Evolutionary conservation across 2,797 vertebrate genomes (phyloP), one percentile per base, ranked within the genome.

Genomic region (Borostomias antarcticus): DNA sequence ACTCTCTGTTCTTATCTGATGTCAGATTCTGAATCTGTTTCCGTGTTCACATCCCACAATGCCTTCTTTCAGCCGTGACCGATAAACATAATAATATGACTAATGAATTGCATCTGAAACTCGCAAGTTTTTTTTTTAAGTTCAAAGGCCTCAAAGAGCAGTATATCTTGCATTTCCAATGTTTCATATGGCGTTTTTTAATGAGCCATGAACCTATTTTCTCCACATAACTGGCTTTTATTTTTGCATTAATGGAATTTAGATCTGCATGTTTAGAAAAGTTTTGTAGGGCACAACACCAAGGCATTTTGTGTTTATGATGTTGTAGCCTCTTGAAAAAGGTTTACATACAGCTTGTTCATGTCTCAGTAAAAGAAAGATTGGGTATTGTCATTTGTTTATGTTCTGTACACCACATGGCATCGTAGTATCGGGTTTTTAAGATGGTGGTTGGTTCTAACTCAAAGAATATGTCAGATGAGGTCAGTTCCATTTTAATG

Each of bases 191-290:
- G 53, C 30, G 9, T 30, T 45, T 26, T 54, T 40, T 68, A 79
- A 76, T 76, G 68, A 79, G 64, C 40, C 70, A 51, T 68, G 68
- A 79, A 72, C 76, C 71, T 13, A 61, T 69, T 76, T 79, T 51
- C 64, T 62, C 13, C 50, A 58, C 52, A 68, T 68, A 64, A 58
- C 54, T 64, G 26, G 62, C 40, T 61, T 70, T 68, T 73, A 70
- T 63, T 70, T 64, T 47, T 61, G 63, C 64, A 58, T 32, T 59
- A 68, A 64, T 40, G 28, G 58, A 65, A 70, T 29, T 26, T 54
- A 58, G 25, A 26, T 19, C 29, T 13, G 9, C 28, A 37, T 58
- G 7, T 58, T 33, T 58, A 32, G 17, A 21, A 21, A 33, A 11
- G 30, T 21, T 57, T 58, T 35, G 4, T 10, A 17, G 7, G 29